These are phyloP conservation scores for Clinocottus analis DNA, from an alignment of 2,113 vertebrate genomes.

Conservation along the genomic window DNA sequence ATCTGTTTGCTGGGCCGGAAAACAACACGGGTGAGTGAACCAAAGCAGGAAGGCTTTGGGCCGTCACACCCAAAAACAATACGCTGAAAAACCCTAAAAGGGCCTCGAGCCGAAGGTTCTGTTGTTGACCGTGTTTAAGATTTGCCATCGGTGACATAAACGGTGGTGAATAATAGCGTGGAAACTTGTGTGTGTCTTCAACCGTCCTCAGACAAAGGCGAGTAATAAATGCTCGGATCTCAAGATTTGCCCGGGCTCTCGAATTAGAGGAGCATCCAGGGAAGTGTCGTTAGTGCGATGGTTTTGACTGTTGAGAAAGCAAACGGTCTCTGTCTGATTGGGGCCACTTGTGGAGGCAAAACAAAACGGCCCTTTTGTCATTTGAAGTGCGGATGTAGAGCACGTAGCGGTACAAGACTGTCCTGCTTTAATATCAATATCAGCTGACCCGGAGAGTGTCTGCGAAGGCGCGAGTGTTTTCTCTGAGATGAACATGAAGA, in stretches of 20 bases:
- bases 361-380: conserved; percentile 35
- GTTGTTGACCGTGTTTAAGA: background rate
- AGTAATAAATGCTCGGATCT: background rate
- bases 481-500: conserved; percentile 2
- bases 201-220: background rate
- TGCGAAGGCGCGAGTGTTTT: background rate
- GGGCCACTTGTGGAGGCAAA: conserved; percentile 13
- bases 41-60: background rate
- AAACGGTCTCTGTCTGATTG: conserved; percentile 29
- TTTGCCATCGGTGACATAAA: background rate
- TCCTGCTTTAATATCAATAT: conserved; percentile 4
- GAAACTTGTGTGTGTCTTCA: background rate
- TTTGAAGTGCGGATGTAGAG: conserved; percentile 24
- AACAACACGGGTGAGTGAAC: background rate
- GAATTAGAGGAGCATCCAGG: conserved; percentile 23
- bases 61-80: background rate
- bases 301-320: conserved; percentile 14
- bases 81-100: background rate
- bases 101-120: background rate
- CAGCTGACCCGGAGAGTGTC: conserved; percentile 9
- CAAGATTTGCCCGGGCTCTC: conserved; percentile 1
- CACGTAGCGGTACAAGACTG: background rate
- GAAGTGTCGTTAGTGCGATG: conserved; percentile 2
- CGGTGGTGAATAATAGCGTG: background rate
- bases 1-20: too few relatives aligned